phyloP scores from a whole-genome alignment of 1,140 invertebrate genomes.

The Drosophila auraria region DNA sequence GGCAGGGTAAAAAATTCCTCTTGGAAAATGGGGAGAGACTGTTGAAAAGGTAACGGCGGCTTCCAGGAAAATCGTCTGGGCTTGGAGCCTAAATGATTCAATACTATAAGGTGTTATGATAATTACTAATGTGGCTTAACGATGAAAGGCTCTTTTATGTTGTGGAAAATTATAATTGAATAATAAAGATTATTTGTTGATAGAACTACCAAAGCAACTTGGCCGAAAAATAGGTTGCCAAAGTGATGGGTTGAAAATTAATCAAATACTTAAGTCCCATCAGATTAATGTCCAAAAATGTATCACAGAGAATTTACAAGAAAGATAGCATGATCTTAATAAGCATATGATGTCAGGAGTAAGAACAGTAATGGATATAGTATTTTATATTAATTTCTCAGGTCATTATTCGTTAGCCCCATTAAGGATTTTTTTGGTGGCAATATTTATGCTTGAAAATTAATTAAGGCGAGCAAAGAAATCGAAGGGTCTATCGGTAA shows the following conservation, averaged over 20 bases:
- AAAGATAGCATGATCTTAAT: too few relatives aligned
- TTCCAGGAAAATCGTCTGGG: conserved; percentile 4
- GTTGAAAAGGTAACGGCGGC: background rate
- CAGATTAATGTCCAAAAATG: too few relatives aligned
- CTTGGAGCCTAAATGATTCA: conserved; percentile 2
- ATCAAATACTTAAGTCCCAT: too few relatives aligned
- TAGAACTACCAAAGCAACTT: background rate
- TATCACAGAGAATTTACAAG: too few relatives aligned
- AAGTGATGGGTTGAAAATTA: background rate
- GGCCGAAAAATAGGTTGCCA: background rate
- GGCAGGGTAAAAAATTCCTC: conserved; percentile 5
- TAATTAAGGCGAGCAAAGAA: conserved; percentile 5
- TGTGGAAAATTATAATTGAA: background rate
- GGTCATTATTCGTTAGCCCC: background rate
- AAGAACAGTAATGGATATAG: background rate
- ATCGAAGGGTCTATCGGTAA: conserved; percentile 15
- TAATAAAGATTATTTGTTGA: background rate
- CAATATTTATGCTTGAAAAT: background rate
- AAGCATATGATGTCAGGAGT: too few relatives aligned
- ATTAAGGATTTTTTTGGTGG: background rate
- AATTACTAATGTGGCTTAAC: conserved; percentile 16
- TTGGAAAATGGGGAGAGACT: background rate
- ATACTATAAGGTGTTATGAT: conserved; percentile 15
- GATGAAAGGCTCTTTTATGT: conserved; percentile 1
- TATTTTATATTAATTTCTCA: background rate